phyloP scores from a whole-genome alignment of 2,113 vertebrate genomes.

The Triplophysa tibetana region DNA sequence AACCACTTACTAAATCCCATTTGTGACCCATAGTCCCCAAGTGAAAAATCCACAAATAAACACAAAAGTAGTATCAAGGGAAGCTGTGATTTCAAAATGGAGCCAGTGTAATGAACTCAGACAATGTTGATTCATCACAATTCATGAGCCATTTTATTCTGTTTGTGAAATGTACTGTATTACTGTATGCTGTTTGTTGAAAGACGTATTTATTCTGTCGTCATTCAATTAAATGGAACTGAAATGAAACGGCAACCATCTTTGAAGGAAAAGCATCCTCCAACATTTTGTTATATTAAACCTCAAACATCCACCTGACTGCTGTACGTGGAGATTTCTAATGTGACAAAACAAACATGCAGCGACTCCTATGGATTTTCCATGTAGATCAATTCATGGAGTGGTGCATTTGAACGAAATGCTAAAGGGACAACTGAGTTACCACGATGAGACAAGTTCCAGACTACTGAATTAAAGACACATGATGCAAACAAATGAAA shows the following conservation, averaged over 20 bases:
- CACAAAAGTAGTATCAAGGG: not conserved
- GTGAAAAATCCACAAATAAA: no score
- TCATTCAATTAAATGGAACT: conserved; percentile 55
- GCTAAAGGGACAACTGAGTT: not conserved
- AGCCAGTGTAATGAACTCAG: not conserved
- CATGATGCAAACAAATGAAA: no score
- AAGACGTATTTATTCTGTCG: conserved; percentile 37
- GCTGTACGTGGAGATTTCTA: conserved; percentile 14
- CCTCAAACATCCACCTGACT: not conserved
- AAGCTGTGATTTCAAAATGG: not conserved
- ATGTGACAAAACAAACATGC: conserved; percentile 19
- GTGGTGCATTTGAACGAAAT: no score
- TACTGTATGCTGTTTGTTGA: not conserved
- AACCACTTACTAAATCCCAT: not conserved
- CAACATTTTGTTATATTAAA: not conserved
- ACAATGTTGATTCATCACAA: conserved; percentile 13
- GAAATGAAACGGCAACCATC: conserved; percentile 54
- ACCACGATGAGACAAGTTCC: not conserved
- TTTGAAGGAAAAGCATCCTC: not conserved
- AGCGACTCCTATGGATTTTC: not conserved
- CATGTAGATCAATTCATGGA: not conserved
- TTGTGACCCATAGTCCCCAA: not conserved
- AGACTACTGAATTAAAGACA: conserved; percentile 9
- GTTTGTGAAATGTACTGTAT: conserved; percentile 15
- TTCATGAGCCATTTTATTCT: conserved; percentile 30